Evolutionary conservation across 2,797 vertebrate genomes (phyloP), one percentile per base, ranked within the genome.

Genomic region (Lophotriccus pileatus): DNA sequence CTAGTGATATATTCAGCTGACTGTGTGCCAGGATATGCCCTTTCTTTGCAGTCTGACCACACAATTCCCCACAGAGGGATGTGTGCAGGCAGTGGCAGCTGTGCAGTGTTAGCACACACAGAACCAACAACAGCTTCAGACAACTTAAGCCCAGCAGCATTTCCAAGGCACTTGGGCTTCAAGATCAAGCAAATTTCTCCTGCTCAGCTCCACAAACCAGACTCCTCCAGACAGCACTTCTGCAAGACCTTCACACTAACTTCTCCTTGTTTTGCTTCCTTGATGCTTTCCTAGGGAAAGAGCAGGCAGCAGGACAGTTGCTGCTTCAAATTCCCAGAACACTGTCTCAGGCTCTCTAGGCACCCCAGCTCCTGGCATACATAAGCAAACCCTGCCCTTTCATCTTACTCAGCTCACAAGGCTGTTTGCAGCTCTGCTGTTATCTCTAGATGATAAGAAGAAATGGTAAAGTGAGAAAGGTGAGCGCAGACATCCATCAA

Each of bases 11-110:
- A 60, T 34, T 10, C 75, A 67, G 19, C 39, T 74, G 43, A 28
- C 52, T 25, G 4, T 4, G 16, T 44, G 19, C 36, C 49, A 60
- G 25, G 25, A 15, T 9, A 7, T 0, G 4, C 32, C 44, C 23
- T 56, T 78, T 30, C 43, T 41, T 53, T 55, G 21, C 50, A 52
- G 7, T 6, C 73, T 55, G 66, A 36, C 39, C 58, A 19, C 46
- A 4, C 14, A 44, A 5, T 15, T 70, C 44, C 47, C 20, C 5
- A 0, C 18, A 25, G 62, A 59, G 4, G 12, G 43, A 8, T 1
- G 15, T 0, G 3, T 24, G 30, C 13, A 3, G 28, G 15, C 0
- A 0, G 34, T 49, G 23, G 24, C 52, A 49, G 34, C 69, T 58
- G 10, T 39, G 59, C 39, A 59, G 6, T 2, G 14, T 25, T 21